Conservation (phyloP, 1,140 invertebrate species). For the Antheraea mylitta region DNA sequence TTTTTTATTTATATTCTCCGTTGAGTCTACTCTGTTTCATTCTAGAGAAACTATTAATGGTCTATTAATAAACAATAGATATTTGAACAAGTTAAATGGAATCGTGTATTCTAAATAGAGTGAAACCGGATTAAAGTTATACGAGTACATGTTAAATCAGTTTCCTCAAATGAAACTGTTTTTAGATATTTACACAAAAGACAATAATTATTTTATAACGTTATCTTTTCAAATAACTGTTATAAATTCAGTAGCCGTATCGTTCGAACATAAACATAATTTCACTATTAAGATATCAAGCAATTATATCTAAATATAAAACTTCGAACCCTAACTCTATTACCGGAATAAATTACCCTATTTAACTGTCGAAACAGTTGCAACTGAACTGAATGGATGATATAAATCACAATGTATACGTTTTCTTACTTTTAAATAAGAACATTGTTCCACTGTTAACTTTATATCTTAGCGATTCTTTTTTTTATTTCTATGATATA, state of each 20-base stretch:
- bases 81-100: no score
- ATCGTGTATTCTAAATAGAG: no score
- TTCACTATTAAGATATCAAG: not conserved
- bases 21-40: no score
- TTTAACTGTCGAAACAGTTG: constrained; percentile 25
- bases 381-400: constrained; percentile 26
- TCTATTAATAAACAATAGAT: no score
- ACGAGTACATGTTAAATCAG: no score
- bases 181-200: no score
- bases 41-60: no score
- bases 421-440: constrained; percentile 14
- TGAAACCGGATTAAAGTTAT: no score
- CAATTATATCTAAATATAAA: constrained; percentile 22
- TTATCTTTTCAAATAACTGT: not conserved
- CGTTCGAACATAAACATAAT: not conserved
- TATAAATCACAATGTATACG: constrained; percentile 30
- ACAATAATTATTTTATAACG: not conserved
- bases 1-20: no score
- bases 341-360: constrained; percentile 21
- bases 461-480: not conserved
- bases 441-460: constrained; percentile 11
- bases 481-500: not conserved
- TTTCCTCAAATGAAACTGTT: no score
- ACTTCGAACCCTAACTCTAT: constrained; percentile 17
- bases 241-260: not conserved